Base-by-base conservation (phyloP, 2,888 invertebrate species). In the Neelides folsomi region DNA sequence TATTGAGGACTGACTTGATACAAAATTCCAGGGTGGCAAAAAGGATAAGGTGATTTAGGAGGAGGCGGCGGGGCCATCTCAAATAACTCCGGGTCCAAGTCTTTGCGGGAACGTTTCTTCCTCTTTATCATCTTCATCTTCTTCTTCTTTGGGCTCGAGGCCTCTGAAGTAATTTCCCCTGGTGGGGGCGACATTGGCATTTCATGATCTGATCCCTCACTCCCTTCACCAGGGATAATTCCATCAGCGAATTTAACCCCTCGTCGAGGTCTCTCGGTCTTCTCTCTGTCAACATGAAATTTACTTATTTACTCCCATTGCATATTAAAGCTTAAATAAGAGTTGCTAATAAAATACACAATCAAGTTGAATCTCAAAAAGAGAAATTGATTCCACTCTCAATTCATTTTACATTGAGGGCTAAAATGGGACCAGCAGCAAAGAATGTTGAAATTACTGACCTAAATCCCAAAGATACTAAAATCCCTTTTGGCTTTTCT, bases 211-310 rank as follows among this genome's bases (percentile, higher is more conserved):
- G 70, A 69, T 0, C 70, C 67, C 0, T 70, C 70, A 1, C 69
- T 68, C 1, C 71, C 71, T 57, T 70, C 68, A 2, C 71, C 79
- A 1, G 79, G 79, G 53, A 72, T 71, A 15, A 79, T 70, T 2
- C 78, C 79, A 66, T 79, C 79, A 2, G 78, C 78, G 64, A 79
- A 79, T 61, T 76, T 75, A 2, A 79, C 79, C 7, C 70, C 71
- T 60, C 77, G 27, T 2, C 15, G 10, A n/a, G 6, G 2, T 12
- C 18, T 12, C 34, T 3, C 13, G 9, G 4, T 15, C 27, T 10
- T 45, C 45, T 19, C 45, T 45, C 27, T 45, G 19, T 27, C 13
- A 16, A 19, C n/a, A 27, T 12, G 3, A 45, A 20, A 45, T 20
- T 43, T n/a, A 43, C 13, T n/a, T n/a, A n/a, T n/a, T n/a, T n/a